A percentile compares a stretch with the other conserved stretches of the same genome.
phyloP scores from a whole-genome alignment of 2,888 invertebrate genomes.

The Pterostichus niger region DNA sequence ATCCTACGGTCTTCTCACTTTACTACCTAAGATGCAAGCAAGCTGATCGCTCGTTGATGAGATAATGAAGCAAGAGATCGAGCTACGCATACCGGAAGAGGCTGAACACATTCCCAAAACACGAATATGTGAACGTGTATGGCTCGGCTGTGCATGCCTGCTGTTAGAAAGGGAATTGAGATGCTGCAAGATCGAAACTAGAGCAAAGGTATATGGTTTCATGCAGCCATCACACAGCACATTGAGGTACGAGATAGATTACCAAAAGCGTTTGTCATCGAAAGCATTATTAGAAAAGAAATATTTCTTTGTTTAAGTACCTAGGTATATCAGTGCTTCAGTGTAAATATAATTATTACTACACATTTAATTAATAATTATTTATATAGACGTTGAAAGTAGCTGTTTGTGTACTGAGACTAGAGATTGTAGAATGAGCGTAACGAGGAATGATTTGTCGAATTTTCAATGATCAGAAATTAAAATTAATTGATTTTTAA shows the following conservation, averaged over 20 bases:
- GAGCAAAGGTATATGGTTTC: constrained; percentile 52
- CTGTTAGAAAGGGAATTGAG: constrained; percentile 47
- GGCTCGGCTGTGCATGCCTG: constrained; percentile 26
- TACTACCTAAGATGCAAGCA: constrained; percentile 28
- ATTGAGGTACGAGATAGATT: neutral
- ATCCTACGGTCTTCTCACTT: neutral
- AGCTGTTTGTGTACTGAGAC: no score
- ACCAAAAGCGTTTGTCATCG: neutral
- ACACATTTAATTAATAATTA: no score
- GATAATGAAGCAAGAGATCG: constrained; percentile 51
- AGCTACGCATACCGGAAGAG: constrained; percentile 57
- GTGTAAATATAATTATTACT: no score
- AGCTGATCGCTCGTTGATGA: constrained; percentile 40
- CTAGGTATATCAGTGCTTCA: no score
- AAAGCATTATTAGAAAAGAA: neutral
- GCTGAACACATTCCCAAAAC: constrained; percentile 56
- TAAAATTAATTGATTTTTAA: no score
- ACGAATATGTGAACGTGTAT: constrained; percentile 45
- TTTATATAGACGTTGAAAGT: no score
- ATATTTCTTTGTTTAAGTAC: neutral
- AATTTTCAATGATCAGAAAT: neutral
- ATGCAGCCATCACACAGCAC: neutral
- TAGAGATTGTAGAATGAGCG: no score
- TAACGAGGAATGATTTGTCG: neutral
- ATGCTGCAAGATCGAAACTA: constrained; percentile 31